These are phyloP conservation scores for Ctenopoma multispine DNA, from an alignment of 2,797 vertebrate species.

Conservation along the genomic window DNA sequence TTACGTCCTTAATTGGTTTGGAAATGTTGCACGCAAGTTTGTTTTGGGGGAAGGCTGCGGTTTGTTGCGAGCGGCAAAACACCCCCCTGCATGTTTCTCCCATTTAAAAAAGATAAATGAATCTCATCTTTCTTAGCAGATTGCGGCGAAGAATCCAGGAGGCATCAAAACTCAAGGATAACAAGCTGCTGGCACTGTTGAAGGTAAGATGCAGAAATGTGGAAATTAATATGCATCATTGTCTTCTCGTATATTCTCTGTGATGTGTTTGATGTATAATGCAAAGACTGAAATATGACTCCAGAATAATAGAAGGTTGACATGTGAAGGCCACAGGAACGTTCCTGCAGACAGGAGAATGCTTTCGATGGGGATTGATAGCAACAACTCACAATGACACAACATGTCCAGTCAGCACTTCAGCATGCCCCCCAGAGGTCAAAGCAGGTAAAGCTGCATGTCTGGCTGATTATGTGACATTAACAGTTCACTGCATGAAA, in stretches of 20 bases:
- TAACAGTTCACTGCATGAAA: not conserved
- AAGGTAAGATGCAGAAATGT: slow-evolving; percentile 16
- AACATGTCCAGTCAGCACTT: not conserved
- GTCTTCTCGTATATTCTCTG: not conserved
- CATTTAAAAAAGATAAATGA: slow-evolving; percentile 78
- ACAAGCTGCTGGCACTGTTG: slow-evolving; percentile 26
- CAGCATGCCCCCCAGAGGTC: not conserved
- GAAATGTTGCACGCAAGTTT: slow-evolving; percentile 77
- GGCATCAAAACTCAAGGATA: slow-evolving; percentile 41
- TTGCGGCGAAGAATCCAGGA: slow-evolving; percentile 59
- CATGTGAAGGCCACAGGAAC: not conserved
- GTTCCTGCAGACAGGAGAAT: not conserved
- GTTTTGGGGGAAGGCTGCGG: slow-evolving; percentile 57
- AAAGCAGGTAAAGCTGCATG: too few relatives aligned
- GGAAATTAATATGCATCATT: not conserved
- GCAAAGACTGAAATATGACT: not conserved
- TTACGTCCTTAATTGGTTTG: slow-evolving; percentile 83
- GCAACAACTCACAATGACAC: not conserved
- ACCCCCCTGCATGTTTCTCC: slow-evolving; percentile 49
- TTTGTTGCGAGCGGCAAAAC: slow-evolving; percentile 51
- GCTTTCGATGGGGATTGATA: not conserved
- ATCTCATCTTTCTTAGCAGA: slow-evolving; percentile 62
- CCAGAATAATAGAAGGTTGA: not conserved
- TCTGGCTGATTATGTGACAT: too few relatives aligned
- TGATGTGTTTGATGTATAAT: slow-evolving; percentile 1